These are phyloP conservation scores for Petromus typicus DNA, from an alignment of 2,113 vertebrate species.

Conservation along the genomic window DNA sequence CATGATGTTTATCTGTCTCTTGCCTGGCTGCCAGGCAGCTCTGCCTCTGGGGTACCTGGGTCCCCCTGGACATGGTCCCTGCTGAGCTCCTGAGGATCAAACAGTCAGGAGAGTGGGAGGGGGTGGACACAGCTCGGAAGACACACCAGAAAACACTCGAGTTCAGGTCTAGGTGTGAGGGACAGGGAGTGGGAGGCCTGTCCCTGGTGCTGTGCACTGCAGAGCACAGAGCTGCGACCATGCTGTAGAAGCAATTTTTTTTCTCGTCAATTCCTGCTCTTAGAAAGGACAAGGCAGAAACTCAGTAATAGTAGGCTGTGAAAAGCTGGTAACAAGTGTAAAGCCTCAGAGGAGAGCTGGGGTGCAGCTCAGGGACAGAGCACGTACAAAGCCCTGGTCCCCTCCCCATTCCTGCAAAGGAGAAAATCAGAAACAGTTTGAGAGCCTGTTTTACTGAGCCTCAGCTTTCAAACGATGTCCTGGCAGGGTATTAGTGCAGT, in stretches of 20 bases:
- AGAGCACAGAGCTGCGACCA: neutral
- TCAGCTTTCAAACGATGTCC: neutral
- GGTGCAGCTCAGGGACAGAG: neutral
- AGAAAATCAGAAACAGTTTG: neutral
- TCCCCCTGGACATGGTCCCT: neutral
- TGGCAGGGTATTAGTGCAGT: neutral
- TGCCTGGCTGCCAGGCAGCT: neutral
- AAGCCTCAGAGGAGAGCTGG: neutral
- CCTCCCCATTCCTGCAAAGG: neutral
- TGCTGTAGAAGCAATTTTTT: neutral
- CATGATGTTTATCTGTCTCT: neutral
- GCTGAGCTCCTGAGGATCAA: neutral
- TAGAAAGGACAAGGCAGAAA: neutral
- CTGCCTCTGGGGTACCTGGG: neutral
- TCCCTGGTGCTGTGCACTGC: neutral
- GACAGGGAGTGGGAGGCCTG: accelerated
- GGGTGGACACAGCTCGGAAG: neutral
- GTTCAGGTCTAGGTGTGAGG: accelerated
- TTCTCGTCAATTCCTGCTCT: neutral
- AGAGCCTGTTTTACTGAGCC: neutral
- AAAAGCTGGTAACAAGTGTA: neutral
- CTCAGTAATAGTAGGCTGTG: neutral
- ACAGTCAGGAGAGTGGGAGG: neutral
- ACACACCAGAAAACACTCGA: neutral
- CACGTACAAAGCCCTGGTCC: too few species aligned